Conservation (phyloP, 2,888 invertebrate species). For the Lutraria lutraria region DNA sequence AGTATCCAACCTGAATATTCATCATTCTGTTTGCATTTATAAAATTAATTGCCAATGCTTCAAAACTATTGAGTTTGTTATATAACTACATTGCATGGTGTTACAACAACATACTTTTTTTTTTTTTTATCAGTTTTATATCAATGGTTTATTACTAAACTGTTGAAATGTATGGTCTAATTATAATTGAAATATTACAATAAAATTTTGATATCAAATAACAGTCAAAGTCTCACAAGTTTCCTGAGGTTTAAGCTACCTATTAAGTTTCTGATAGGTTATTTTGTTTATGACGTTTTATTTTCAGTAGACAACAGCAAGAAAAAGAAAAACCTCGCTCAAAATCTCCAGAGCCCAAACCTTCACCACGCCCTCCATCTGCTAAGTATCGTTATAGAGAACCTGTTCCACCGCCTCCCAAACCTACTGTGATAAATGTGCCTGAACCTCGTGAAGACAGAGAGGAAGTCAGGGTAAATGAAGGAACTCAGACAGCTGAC, state of each 20-base stretch:
- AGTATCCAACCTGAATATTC: no score
- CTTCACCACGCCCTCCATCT: conserved; percentile 65
- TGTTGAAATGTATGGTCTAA: no score
- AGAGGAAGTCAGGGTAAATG: conserved; percentile 74
- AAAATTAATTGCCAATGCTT: no score
- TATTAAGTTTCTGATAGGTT: background rate
- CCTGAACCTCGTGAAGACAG: conserved; percentile 64
- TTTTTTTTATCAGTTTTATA: no score
- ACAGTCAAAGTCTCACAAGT: no score
- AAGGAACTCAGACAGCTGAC: conserved; percentile 76
- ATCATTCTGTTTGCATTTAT: no score
- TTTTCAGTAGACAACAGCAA: conserved; percentile 43
- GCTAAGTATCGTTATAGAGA: conserved; percentile 65
- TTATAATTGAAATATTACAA: no score
- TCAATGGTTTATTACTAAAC: no score
- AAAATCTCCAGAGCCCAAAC: conserved; percentile 55
- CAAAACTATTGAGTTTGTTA: no score
- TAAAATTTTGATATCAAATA: no score
- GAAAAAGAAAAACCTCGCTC: conserved; percentile 19
- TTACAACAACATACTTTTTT: no score
- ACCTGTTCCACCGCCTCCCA: conserved; percentile 57
- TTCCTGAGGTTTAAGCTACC: background rate
- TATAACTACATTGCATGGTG: no score
- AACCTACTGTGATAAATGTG: conserved; percentile 75
- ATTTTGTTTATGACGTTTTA: background rate